Conservation (phyloP, 1,140 invertebrate genomes). For the Mya arenaria region DNA sequence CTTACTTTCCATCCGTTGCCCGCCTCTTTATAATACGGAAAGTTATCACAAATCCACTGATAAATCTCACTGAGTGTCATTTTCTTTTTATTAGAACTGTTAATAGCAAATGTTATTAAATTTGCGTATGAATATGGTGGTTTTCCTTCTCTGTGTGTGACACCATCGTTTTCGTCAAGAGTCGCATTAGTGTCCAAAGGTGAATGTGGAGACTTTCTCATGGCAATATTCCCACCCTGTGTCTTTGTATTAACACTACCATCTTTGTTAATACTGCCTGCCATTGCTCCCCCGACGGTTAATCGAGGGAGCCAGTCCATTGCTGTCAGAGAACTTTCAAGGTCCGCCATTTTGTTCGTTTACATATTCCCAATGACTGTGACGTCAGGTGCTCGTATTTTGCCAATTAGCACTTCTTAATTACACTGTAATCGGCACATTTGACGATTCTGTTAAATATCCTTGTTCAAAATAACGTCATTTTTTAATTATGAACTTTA, state of each 20-base stretch:
- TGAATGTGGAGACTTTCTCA: constrained; percentile 75
- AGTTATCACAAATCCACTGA: constrained; percentile 83
- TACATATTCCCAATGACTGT: constrained; percentile 59
- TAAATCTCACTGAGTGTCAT: constrained; percentile 84
- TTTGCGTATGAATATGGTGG: constrained; percentile 87
- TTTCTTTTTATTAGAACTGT: constrained; percentile 84
- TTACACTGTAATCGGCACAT: neutral
- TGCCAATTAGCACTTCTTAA: constrained; percentile 19
- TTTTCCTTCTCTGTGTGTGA: constrained; percentile 81
- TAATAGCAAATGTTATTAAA: constrained; percentile 88
- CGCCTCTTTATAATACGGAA: constrained; percentile 86
- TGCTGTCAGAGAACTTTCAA: constrained; percentile 83
- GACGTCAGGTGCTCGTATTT: constrained; percentile 59
- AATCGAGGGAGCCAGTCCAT: constrained; percentile 84
- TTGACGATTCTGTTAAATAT: neutral
- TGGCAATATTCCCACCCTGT: constrained; percentile 70
- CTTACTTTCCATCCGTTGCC: constrained; percentile 88
- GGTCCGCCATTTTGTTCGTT: constrained; percentile 80
- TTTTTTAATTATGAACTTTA: neutral
- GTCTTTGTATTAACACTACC: constrained; percentile 65
- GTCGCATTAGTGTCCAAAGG: constrained; percentile 74
- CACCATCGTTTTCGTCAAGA: constrained; percentile 71
- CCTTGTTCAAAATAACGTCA: neutral
- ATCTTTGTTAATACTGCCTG: constrained; percentile 69
- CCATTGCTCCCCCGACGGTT: constrained; percentile 80